Percentiles rank a stretch among this genome's conserved stretches.
Conservation (phyloP, 2,797 vertebrate genomes). For the Hyperoplus immaculatus region DNA sequence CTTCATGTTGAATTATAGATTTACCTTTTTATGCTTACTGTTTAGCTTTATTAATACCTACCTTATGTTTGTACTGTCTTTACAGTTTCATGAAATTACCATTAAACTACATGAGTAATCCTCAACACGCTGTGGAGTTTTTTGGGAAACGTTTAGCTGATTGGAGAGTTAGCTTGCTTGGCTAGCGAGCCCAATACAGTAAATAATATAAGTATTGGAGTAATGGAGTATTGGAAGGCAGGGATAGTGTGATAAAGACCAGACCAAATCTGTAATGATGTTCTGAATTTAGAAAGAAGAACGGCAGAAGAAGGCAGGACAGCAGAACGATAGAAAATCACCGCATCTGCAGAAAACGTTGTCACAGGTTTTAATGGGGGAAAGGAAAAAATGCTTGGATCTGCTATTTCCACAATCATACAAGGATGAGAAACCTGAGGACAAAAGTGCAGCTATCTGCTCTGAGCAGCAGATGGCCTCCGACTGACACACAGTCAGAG, state of each 20-base stretch:
- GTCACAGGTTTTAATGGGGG: conserved; percentile 63
- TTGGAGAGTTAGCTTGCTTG: too few relatives aligned
- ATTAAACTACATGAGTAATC: too few relatives aligned
- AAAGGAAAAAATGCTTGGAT: conserved; percentile 60
- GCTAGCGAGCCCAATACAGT: too few relatives aligned
- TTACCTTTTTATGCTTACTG: too few relatives aligned
- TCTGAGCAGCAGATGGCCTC: conserved; percentile 23
- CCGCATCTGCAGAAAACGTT: conserved; percentile 66
- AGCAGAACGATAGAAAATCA: conserved; percentile 65
- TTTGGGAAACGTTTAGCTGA: too few relatives aligned
- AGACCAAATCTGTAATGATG: conserved; percentile 51
- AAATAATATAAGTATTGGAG: not conserved
- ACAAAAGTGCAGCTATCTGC: conserved; percentile 51
- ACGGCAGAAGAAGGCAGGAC: conserved; percentile 46
- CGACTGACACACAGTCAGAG: conserved; percentile 14
- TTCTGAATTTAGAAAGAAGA: conserved; percentile 50
- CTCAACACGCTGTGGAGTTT: too few relatives aligned
- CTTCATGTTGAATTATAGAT: too few relatives aligned
- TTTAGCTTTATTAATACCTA: too few relatives aligned
- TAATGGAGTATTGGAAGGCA: conserved; percentile 8
- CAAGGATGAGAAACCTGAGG: conserved; percentile 58
- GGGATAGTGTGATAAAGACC: conserved; percentile 13
- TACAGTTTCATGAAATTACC: too few relatives aligned
- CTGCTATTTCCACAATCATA: conserved; percentile 31
- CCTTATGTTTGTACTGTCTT: too few relatives aligned